A percentile compares a stretch with the other conserved stretches of the same genome.
phyloP scores from a whole-genome alignment of 2,888 invertebrate species.

The Papilio demoleus region DNA sequence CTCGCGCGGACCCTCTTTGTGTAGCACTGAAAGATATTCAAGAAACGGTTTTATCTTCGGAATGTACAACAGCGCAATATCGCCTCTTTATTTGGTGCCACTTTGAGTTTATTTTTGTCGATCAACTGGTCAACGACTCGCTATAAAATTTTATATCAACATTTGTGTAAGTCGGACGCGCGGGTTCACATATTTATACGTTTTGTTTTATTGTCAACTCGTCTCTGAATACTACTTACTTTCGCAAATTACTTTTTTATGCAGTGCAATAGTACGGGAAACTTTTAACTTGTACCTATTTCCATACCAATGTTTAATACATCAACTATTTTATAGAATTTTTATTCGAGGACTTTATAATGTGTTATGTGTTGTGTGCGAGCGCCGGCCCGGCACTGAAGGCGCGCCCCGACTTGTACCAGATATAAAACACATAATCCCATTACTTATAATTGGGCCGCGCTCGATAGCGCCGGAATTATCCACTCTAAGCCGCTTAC shows the following conservation, averaged over 20 bases:
- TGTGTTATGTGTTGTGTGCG: not conserved
- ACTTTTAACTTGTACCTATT: not conserved
- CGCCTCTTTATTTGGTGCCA: slow-evolving; percentile 26
- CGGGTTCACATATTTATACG: not conserved
- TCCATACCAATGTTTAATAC: not conserved
- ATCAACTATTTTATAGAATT: not conserved
- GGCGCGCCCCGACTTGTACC: not conserved
- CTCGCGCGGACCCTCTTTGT: slow-evolving; percentile 27
- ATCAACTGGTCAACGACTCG: slow-evolving; percentile 29
- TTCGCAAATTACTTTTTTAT: slow-evolving; percentile 3
- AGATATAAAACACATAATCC: slow-evolving; percentile 34
- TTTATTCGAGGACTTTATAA: not conserved
- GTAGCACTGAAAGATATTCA: slow-evolving; percentile 29
- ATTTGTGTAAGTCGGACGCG: slow-evolving; percentile 20
- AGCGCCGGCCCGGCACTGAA: not conserved
- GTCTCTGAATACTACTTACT: slow-evolving; percentile 15
- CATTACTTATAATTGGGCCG: slow-evolving; percentile 32
- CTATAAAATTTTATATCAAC: slow-evolving; percentile 36
- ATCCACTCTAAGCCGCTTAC: slow-evolving; percentile 34
- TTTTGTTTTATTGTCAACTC: slow-evolving; percentile 8
- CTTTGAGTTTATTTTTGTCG: slow-evolving; percentile 28
- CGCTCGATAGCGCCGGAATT: slow-evolving; percentile 15
- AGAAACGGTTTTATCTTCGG: slow-evolving; percentile 25
- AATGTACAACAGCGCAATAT: slow-evolving; percentile 28
- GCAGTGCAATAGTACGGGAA: not conserved